Percentiles rank a stretch among this genome's conserved stretches.
phyloP scores from a whole-genome alignment of 2,113 vertebrate species.

The Psilopogon haemacephalus region DNA sequence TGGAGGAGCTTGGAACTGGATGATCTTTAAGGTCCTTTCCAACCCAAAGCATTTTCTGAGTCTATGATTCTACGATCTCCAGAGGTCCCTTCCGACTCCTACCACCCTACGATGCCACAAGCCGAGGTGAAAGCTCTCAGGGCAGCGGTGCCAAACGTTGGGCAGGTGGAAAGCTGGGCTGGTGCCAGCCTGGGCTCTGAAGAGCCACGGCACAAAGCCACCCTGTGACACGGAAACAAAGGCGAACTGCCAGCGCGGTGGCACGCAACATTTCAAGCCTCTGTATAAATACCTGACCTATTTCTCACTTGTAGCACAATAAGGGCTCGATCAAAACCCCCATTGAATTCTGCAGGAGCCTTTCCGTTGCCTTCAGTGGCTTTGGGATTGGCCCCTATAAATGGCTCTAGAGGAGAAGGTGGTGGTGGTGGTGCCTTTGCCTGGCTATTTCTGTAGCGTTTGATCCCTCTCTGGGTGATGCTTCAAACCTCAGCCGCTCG shows the following conservation, averaged over 20 bases:
- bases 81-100: too few relatives aligned
- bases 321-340: conserved; percentile 68
- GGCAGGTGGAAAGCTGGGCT: neutral
- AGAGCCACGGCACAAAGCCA: neutral
- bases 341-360: conserved; percentile 65
- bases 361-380: conserved; percentile 66
- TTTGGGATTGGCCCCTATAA: conserved; percentile 66
- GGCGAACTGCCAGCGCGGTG: conserved; percentile 47
- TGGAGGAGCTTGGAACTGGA: too few relatives aligned
- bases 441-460: conserved; percentile 64
- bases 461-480: conserved; percentile 62
- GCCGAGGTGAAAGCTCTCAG: rapidly evolving
- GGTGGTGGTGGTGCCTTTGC: conserved; percentile 57
- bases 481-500: conserved; percentile 48
- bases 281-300: conserved; percentile 70
- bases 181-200: neutral
- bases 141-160: rapidly evolving
- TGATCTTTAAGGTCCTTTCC: too few relatives aligned
- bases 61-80: too few relatives aligned
- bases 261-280: conserved; percentile 47
- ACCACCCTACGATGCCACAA: neutral
- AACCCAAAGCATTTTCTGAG: too few relatives aligned
- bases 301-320: conserved; percentile 68
- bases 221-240: conserved; percentile 8
- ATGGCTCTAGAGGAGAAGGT: conserved; percentile 60